Evolutionary conservation across 2,113 vertebrate species (phyloP).

Genomic region (Dasyornis broadbenti): DNA sequence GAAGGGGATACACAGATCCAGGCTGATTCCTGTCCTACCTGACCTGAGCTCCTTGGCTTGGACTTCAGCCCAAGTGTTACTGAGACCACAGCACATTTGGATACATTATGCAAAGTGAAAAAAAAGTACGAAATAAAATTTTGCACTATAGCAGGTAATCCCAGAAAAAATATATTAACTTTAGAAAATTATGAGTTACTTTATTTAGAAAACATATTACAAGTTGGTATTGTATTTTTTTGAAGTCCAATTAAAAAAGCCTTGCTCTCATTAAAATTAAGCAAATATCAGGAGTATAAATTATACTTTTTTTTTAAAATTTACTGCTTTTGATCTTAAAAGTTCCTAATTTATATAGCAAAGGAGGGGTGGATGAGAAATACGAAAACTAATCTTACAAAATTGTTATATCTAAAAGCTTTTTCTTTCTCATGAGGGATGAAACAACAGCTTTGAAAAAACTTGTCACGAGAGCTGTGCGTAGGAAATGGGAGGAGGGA

Average conservation of each 20-base stretch:
- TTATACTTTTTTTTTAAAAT: background rate
- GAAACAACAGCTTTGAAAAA: background rate
- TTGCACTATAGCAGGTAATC: background rate
- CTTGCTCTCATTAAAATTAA: background rate
- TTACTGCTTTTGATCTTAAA: background rate
- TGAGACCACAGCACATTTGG: background rate
- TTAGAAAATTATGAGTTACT: background rate
- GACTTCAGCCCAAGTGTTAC: background rate
- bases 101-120: background rate
- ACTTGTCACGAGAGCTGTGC: background rate
- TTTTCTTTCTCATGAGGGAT: background rate
- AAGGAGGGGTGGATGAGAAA: background rate
- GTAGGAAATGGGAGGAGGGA: background rate
- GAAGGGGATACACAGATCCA: background rate
- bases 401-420: background rate
- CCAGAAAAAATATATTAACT: background rate
- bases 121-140: background rate
- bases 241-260: background rate
- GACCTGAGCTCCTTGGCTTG: background rate
- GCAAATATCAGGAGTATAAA: background rate
- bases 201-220: background rate
- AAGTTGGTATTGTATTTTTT: background rate
- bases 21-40: background rate
- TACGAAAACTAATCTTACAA: rapidly evolving
- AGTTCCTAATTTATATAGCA: background rate